These are phyloP conservation scores for Zaprionus gabonicus DNA, from an alignment of 1,140 invertebrate genomes.

Conservation along the genomic window DNA sequence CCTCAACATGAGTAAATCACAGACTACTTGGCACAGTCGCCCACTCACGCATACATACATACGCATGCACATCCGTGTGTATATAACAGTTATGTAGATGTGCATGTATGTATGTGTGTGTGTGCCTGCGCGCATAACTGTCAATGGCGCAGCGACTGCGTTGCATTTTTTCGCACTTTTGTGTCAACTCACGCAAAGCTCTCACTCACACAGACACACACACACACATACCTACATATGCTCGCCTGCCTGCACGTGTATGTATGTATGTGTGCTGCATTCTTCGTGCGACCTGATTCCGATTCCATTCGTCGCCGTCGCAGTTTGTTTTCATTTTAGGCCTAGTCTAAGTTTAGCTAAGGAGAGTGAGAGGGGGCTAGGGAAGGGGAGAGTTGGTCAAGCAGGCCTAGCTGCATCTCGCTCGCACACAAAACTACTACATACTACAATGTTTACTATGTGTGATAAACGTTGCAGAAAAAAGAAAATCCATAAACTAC, in stretches of 20 bases:
- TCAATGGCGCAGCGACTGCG: conserved; percentile 35
- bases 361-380: background rate
- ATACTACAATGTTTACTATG: conserved; percentile 82
- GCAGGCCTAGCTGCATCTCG: conserved; percentile 22
- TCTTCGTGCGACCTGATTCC: conserved; percentile 54
- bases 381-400: conserved; percentile 29
- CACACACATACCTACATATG: background rate
- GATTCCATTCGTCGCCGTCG: conserved; percentile 49
- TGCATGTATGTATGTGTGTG: conserved; percentile 20
- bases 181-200: conserved; percentile 43
- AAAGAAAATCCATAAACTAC: conserved; percentile 78
- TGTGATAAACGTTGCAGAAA: conserved; percentile 51
- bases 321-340: conserved; percentile 55
- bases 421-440: conserved; percentile 55
- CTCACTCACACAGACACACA: background rate
- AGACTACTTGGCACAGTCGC: conserved; percentile 67
- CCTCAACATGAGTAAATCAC: conserved; percentile 70
- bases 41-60: conserved; percentile 25
- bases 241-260: background rate
- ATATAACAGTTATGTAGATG: conserved; percentile 16
- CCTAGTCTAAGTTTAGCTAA: conserved; percentile 27
- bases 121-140: conserved; percentile 38
- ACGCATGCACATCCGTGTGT: conserved; percentile 7
- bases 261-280: conserved; percentile 42
- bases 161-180: conserved; percentile 49